phyloP scores from a whole-genome alignment of 2,113 vertebrate species.

The Spheniscus mendiculus region DNA sequence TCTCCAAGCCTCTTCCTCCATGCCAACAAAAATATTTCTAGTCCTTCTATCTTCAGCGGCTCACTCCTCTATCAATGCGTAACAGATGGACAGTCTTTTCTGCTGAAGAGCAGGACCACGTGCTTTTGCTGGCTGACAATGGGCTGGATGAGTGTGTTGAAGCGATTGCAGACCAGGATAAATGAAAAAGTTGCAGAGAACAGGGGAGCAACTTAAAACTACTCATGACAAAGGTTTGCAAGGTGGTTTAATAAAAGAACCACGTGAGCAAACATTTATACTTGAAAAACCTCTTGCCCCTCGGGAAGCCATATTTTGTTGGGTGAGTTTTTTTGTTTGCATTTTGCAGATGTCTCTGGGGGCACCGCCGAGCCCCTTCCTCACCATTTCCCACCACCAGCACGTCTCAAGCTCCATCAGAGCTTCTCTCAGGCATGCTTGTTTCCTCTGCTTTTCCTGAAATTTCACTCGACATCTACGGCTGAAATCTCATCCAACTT shows the following conservation, averaged over 20 bases:
- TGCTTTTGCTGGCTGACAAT: not conserved
- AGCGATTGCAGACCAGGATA: not conserved
- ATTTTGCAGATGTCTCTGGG: not conserved
- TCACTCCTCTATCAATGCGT: not conserved
- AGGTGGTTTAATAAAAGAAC: not conserved
- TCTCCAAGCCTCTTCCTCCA: not conserved
- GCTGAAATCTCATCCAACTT: not conserved
- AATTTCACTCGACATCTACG: not conserved
- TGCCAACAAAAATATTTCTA: slow-evolving; percentile 57
- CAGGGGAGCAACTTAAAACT: not conserved
- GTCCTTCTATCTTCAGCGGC: not conserved
- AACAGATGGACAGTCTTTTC: not conserved
- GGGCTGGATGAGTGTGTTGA: not conserved
- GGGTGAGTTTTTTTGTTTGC: not conserved
- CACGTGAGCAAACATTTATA: not conserved
- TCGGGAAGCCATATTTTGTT: not conserved
- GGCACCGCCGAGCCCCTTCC: not conserved
- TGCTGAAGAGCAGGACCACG: not conserved
- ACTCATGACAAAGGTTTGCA: not conserved
- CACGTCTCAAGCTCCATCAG: rapidly evolving
- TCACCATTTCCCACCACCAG: not conserved
- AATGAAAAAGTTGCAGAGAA: not conserved
- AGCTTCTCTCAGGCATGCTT: not conserved
- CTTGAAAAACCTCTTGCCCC: not conserved
- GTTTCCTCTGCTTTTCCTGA: not conserved